phyloP scores from a whole-genome alignment of 2,797 vertebrate genomes.

The Manis crassicaudata region DNA sequence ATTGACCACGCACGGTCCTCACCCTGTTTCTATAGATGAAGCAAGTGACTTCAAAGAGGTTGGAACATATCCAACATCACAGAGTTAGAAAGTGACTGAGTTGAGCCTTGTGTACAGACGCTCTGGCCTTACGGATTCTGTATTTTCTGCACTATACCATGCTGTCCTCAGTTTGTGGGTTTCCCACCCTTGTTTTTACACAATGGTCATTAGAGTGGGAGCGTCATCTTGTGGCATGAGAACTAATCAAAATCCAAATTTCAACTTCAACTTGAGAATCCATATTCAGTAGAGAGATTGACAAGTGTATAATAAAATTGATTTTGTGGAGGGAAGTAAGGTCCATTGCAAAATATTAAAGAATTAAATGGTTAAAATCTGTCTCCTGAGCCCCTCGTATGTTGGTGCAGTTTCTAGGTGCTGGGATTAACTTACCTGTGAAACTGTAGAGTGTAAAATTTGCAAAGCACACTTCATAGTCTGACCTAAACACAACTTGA shows the following conservation, averaged over 20 bases:
- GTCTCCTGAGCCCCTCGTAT: background rate
- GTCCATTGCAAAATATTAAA: conserved; percentile 29
- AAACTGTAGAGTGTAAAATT: background rate
- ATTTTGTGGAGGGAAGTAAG: background rate
- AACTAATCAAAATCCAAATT: background rate
- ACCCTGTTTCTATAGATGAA: background rate
- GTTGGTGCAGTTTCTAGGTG: background rate
- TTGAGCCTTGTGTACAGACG: background rate
- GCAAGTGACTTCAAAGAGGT: background rate
- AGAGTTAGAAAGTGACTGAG: background rate
- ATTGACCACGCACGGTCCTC: background rate
- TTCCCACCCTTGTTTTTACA: background rate
- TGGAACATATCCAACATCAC: background rate
- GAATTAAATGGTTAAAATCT: background rate
- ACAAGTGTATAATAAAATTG: background rate
- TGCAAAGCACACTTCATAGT: background rate
- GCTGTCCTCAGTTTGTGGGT: background rate
- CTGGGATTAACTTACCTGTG: background rate
- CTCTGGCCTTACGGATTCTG: rapidly evolving
- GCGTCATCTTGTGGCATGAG: background rate
- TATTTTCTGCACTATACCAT: rapidly evolving
- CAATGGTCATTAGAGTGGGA: too few species aligned
- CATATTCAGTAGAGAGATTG: background rate
- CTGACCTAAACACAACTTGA: background rate
- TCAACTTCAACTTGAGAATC: background rate